Evolutionary conservation across 1,140 invertebrate species (phyloP).

Genomic region (Sinonovacula constricta): DNA sequence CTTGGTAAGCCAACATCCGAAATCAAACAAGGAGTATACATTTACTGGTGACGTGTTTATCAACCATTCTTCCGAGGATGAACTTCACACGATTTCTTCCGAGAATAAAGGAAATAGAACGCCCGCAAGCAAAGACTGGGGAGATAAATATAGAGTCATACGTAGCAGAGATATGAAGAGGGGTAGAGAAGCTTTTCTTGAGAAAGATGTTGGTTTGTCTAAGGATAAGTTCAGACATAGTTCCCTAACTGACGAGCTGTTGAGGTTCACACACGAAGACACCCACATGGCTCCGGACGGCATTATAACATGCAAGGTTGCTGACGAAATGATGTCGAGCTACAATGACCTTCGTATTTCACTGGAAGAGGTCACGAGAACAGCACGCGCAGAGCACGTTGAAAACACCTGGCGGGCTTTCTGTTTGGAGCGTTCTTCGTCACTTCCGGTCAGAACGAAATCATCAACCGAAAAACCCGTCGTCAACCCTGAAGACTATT

Average conservation of each 20-base stretch:
- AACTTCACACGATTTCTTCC: neutral
- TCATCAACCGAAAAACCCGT: neutral
- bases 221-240: neutral
- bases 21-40: neutral
- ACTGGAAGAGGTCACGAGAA: conserved; percentile 37
- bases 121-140: too few relatives aligned
- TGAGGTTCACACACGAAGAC: conserved; percentile 7
- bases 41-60: conserved; percentile 47
- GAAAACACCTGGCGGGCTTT: conserved; percentile 37
- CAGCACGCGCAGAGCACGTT: conserved; percentile 19
- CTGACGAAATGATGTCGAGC: conserved; percentile 46
- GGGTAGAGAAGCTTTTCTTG: neutral
- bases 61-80: neutral
- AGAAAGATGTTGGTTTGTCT: neutral
- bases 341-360: conserved; percentile 41
- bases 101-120: too few relatives aligned
- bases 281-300: conserved; percentile 5
- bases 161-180: conserved; percentile 34
- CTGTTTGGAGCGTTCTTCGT: conserved; percentile 41
- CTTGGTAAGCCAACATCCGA: too few relatives aligned
- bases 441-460: conserved; percentile 38
- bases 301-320: conserved; percentile 41
- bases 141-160: conserved; percentile 31
- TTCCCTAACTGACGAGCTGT: conserved; percentile 24
- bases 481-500: conserved; percentile 31